These are phyloP conservation scores for Apamea epomidion DNA, from an alignment of 2,888 invertebrate species.

Conservation along the genomic window DNA sequence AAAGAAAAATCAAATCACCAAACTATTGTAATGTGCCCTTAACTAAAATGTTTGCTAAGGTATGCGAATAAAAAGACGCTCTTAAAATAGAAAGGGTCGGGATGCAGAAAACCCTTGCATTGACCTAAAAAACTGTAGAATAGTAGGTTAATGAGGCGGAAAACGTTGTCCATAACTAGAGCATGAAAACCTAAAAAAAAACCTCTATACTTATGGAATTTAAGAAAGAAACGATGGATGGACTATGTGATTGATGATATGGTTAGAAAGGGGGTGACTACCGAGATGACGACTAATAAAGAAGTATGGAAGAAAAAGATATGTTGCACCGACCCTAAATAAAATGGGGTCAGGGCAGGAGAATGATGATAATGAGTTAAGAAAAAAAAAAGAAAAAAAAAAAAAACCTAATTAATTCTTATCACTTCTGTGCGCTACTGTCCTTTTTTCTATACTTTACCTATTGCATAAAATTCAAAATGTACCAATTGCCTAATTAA, in stretches of 20 bases:
- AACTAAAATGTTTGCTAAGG: neutral
- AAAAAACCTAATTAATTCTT: too few relatives aligned
- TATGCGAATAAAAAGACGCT: constrained; percentile 43
- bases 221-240: neutral
- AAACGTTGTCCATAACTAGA: constrained; percentile 26
- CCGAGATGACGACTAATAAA: neutral
- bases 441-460: too few relatives aligned
- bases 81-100: constrained; percentile 66
- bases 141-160: constrained; percentile 37
- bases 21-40: too few relatives aligned
- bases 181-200: neutral
- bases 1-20: neutral
- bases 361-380: neutral
- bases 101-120: constrained; percentile 65
- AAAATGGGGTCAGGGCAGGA: neutral
- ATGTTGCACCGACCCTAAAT: neutral
- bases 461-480: too few relatives aligned
- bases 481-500: too few relatives aligned
- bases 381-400: too few relatives aligned
- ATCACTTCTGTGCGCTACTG: too few relatives aligned
- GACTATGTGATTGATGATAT: neutral
- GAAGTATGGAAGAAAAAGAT: neutral
- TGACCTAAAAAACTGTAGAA: constrained; percentile 65
- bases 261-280: neutral
- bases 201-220: neutral